Evolutionary conservation across 1,140 invertebrate genomes (phyloP).

Genomic region (Ericerus pela): DNA sequence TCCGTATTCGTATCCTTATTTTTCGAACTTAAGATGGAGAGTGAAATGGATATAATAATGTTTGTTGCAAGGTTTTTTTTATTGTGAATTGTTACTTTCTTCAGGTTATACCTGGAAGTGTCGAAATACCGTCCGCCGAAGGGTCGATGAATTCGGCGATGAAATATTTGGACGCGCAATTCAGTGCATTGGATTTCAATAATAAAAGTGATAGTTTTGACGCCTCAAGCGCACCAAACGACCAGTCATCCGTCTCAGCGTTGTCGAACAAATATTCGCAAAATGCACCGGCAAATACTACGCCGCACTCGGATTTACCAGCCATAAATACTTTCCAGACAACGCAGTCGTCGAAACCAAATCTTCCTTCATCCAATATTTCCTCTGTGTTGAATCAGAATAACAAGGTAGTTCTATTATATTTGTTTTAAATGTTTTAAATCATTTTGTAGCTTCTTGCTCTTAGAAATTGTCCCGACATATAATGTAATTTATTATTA

Average conservation of each 20-base stretch:
- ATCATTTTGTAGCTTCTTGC: background rate
- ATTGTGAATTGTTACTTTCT: no score
- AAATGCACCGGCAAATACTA: background rate
- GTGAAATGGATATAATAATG: no score
- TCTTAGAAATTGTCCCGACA: background rate
- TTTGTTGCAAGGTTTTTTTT: no score
- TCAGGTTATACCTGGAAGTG: background rate
- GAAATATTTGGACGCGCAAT: background rate
- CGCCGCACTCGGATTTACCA: background rate
- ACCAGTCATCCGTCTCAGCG: background rate
- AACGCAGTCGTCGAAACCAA: background rate
- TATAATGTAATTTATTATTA: background rate
- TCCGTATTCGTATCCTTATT: no score
- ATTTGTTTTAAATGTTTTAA: no score
- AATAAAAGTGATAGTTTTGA: background rate
- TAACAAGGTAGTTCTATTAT: background rate
- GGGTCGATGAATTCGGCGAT: background rate
- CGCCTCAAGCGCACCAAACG: background rate
- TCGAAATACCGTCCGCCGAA: background rate
- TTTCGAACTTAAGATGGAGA: no score
- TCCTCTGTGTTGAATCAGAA: background rate
- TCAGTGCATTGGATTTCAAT: background rate
- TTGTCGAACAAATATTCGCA: conserved; percentile 2
- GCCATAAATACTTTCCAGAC: conserved; percentile 1
- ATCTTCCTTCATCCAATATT: background rate